These are phyloP conservation scores for Apodemia duryi DNA, from an alignment of 2,888 invertebrate genomes.

Conservation along the genomic window DNA sequence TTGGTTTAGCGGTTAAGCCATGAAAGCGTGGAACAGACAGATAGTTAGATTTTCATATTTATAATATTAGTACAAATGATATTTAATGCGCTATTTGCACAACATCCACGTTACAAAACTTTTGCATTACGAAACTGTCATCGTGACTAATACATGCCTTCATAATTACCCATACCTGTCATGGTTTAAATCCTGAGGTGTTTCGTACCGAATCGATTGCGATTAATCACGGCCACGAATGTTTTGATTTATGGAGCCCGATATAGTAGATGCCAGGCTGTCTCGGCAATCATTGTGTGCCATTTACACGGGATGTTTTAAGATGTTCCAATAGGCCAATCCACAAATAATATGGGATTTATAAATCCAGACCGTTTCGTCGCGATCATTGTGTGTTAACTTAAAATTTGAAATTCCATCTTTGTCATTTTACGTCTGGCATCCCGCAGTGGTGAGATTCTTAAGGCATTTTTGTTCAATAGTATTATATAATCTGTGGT, in stretches of 20 bases:
- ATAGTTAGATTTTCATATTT: no score
- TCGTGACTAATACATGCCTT: constrained; percentile 19
- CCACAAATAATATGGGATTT: background rate
- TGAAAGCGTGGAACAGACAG: no score
- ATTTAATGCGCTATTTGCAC: constrained; percentile 1
- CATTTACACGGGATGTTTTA: constrained; percentile 10
- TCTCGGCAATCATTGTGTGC: constrained; percentile 34
- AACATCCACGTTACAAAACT: constrained; percentile 1
- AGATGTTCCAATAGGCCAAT: background rate
- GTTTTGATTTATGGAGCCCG: constrained; percentile 67
- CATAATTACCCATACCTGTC: constrained; percentile 33
- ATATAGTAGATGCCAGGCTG: constrained; percentile 37
- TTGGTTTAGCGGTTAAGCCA: no score
- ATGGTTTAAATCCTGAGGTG: constrained; percentile 34
- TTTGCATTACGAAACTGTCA: constrained; percentile 20
- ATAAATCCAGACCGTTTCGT: background rate
- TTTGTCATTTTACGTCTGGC: no score
- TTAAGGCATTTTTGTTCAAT: no score
- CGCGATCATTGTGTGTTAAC: background rate
- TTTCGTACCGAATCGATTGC: constrained; percentile 37
- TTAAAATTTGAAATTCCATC: no score
- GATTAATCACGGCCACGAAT: constrained; percentile 68
- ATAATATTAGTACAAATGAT: no score
- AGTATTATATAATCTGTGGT: no score
- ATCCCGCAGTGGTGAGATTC: no score